Evolutionary conservation across 35 echinoderm and acorn worm species (phyloP), one percentile per base, ranked within the genome.

Genomic region (Stichopus chloronotus): DNA sequence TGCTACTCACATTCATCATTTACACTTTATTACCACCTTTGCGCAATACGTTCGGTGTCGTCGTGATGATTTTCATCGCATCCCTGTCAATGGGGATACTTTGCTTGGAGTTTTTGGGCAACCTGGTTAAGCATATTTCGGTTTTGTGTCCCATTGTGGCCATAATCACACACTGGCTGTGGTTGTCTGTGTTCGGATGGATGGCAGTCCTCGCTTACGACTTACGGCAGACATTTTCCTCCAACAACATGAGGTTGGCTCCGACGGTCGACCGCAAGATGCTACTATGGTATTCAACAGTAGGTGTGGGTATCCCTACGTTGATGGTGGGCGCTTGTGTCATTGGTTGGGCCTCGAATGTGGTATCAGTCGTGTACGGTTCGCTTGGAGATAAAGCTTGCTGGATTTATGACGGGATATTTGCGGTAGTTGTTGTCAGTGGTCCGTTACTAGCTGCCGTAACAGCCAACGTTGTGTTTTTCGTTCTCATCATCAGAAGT

Each of bases 101-200:
- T n/a, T 43, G 10, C n/a, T n/a, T 83, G n/a, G 43, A 83, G 14
- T 83, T 83, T n/a, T 5, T 83, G 19, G 55, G n/a, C 25, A 24
- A 52, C 5, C 17, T 55, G 10, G 55, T 83, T 16, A 83, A 9
- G 55, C 25, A 55, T 56, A 43, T 83, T 19, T 9, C 21, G 6
- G 43, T 24, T 24, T 20, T 83, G 17, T 83, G 80, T 55, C 55
- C 80, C 4, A 6, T 55, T 7, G 55, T 83, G 14, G 80, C 22
- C 7, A 83, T 83, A 56, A 12, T 83, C 9, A 56, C 80, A 83
- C 80, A 83, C 80, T 83, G 80, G 80, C 53, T 55, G 10, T 83
- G 80, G 80, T 19, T 83, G 55, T 83, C 52, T 17, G 52, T 83
- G 22, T 83, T 83, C 80, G 52, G 80, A 14, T 83, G 80, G 52